A percentile compares a stretch with the other conserved stretches of the same genome.
These are phyloP conservation scores for Augochlora pura DNA, from an alignment of 1,140 invertebrate genomes.

Conservation along the genomic window DNA sequence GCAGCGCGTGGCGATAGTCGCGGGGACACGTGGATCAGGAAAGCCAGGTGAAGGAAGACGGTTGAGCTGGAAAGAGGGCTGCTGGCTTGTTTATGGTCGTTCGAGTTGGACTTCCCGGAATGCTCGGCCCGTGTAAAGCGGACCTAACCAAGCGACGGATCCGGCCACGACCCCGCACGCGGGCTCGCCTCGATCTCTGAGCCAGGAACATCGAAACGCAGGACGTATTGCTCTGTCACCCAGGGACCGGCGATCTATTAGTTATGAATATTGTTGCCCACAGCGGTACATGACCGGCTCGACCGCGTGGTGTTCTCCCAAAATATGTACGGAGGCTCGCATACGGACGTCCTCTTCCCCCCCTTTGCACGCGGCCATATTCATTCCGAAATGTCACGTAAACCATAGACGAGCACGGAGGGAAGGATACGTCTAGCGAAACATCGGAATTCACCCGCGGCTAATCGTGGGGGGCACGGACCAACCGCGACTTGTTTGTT, in stretches of 20 bases:
- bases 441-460: background rate
- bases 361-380: constrained; percentile 64
- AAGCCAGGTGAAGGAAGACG: constrained; percentile 44
- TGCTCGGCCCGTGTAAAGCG: constrained; percentile 68
- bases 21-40: constrained; percentile 21
- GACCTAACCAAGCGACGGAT: constrained; percentile 59
- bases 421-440: constrained; percentile 13
- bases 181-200: constrained; percentile 41
- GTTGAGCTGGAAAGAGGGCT: constrained; percentile 39
- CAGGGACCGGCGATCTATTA: constrained; percentile 77
- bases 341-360: constrained; percentile 46
- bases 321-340: constrained; percentile 73
- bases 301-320: constrained; percentile 68
- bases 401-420: constrained; percentile 56
- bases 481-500: background rate
- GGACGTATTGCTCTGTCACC: constrained; percentile 79
- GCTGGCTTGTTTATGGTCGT: constrained; percentile 58
- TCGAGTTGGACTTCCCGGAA: constrained; percentile 69
- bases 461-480: background rate
- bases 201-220: constrained; percentile 73
- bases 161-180: constrained; percentile 64
- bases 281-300: constrained; percentile 75
- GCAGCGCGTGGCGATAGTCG: too few relatives aligned
- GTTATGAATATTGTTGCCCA: constrained; percentile 79
- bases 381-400: constrained; percentile 75